Percentiles rank a stretch among this genome's conserved stretches.
Conservation (phyloP, 2,888 invertebrate genomes). For the Hemistola chrysoprasaria region DNA sequence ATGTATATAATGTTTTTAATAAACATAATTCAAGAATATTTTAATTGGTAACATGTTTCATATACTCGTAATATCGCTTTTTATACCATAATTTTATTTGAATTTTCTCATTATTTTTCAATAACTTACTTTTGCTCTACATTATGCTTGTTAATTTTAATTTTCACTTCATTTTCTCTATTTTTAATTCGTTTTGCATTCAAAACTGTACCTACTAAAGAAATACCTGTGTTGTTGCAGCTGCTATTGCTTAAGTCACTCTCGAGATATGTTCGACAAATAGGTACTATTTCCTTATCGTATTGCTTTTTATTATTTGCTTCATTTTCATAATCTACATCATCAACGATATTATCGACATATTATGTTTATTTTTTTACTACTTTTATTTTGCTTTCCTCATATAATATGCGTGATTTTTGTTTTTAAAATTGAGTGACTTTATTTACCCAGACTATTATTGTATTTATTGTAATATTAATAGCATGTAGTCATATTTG, state of each 20-base stretch:
- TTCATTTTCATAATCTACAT: slow-evolving; percentile 29
- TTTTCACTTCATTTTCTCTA: slow-evolving; percentile 4
- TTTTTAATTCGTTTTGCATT: slow-evolving; percentile 2
- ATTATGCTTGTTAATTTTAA: background rate
- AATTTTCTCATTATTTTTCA: too few relatives aligned
- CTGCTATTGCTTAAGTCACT: slow-evolving; percentile 82
- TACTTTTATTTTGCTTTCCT: slow-evolving; percentile 20
- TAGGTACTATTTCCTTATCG: slow-evolving; percentile 71
- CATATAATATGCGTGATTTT: slow-evolving; percentile 15
- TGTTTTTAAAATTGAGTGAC: slow-evolving; percentile 18
- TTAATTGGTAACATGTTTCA: too few relatives aligned
- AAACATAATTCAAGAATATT: too few relatives aligned
- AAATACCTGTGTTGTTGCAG: slow-evolving; percentile 64
- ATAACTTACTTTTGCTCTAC: too few relatives aligned
- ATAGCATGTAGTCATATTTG: slow-evolving; percentile 13
- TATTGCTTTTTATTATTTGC: slow-evolving; percentile 65
- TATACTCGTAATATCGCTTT: too few relatives aligned
- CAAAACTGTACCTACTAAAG: slow-evolving; percentile 55
- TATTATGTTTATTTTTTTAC: slow-evolving; percentile 3
- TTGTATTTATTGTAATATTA: slow-evolving; percentile 1
- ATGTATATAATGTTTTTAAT: too few relatives aligned
- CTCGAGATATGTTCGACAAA: slow-evolving; percentile 73
- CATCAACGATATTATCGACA: slow-evolving; percentile 11
- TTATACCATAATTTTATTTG: too few relatives aligned
- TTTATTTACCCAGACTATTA: too few relatives aligned